Evolutionary conservation across 2,113 vertebrate genomes (phyloP), one percentile per base, ranked within the genome.

Genomic region (Gallinago undulata): DNA sequence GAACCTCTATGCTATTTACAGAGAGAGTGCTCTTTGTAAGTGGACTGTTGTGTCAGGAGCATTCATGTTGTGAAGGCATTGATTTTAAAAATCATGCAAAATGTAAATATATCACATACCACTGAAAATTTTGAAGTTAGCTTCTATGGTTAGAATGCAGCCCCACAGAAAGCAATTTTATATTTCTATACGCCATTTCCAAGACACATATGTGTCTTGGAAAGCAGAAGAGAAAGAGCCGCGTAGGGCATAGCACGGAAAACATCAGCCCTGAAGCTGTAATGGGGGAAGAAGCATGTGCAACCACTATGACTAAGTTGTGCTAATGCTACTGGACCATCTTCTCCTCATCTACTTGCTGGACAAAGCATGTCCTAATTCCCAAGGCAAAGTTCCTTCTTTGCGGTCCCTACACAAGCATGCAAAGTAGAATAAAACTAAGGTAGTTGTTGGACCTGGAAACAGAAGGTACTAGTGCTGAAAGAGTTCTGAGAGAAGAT

Each of bases 331-430:
- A 2, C n/a, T 59, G 12, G 17, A 10, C 0, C 2, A 14, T 33
- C 13, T 24, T 35, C 28, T 77, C 62, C 48, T 81, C 45, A 39
- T 43, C n/a, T 68, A 8, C 11, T 53, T 77, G 16, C 19, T 7
- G 5, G n/a, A 72, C 13, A 74, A 4, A 63, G 5, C 19, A 18
- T 0, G 0, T 24, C 39, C 19, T 41, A 19, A 73, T 53, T 24
- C 31, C 15, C 28, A 55, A 22, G 6, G 67, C 6, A 12, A 76
- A 83, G 13, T 19, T 55, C 21, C 13, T 86, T 77, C 53, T 60
- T 39, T 33, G 28, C 11, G 10, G 6, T 64, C 8, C 28, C 33
- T 55, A 21, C 51, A 27, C 3, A 41, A 70, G 2, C 7, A 25
- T 17, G 7, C 2, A 75, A 75, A 87, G 9, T 11, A 79, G 23